Percentiles rank a stretch among this genome's conserved stretches.
Evolutionary conservation across 2,113 vertebrate species (phyloP).

Genomic region (Amazona guildingii): DNA sequence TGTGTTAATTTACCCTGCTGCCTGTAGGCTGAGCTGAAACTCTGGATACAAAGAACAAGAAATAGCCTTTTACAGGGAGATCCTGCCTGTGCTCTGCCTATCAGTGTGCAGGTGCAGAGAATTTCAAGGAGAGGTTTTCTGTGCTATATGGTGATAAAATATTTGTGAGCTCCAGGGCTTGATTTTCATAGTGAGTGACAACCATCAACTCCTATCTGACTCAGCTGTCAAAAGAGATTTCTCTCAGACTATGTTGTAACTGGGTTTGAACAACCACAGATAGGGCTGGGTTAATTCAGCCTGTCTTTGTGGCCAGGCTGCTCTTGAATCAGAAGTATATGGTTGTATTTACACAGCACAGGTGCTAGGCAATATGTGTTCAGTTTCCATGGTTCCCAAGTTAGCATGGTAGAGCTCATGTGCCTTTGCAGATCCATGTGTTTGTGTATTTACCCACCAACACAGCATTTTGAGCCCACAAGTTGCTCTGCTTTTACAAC

Average conservation of each 20-base stretch:
- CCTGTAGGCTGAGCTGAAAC: background rate
- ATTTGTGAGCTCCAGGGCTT: constrained; percentile 10
- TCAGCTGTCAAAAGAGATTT: background rate
- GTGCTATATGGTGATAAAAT: background rate
- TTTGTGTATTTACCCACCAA: background rate
- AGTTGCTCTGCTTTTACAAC: background rate
- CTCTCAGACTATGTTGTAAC: background rate
- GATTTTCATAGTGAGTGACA: background rate
- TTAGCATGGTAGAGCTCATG: background rate
- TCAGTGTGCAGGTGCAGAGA: background rate
- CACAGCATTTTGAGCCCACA: background rate
- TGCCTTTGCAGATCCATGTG: background rate
- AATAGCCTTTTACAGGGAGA: background rate
- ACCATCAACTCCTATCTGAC: background rate
- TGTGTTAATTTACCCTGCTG: background rate
- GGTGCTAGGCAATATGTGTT: background rate
- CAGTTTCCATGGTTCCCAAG: background rate
- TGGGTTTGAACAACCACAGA: background rate
- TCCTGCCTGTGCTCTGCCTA: background rate
- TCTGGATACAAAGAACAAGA: background rate
- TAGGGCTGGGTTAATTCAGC: background rate
- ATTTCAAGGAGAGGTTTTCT: background rate
- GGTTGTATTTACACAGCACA: background rate
- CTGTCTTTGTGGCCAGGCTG: background rate
- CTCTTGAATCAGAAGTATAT: background rate